Conservation (phyloP, 2,113 vertebrate species). For the Oncorhynchus kisutch region DNA sequence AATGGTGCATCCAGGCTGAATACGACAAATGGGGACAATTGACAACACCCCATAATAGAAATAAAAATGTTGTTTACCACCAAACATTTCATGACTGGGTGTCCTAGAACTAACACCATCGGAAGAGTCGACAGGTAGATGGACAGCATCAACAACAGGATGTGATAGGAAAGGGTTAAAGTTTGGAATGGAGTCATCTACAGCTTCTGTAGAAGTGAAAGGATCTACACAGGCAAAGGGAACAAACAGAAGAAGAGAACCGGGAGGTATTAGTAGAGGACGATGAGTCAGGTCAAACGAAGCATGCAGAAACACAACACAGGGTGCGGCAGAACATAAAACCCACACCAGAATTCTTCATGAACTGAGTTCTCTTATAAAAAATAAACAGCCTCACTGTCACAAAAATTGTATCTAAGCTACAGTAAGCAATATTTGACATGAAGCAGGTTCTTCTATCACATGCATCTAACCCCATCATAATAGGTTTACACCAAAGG, state of each 20-base stretch:
- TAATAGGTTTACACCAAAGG: no score
- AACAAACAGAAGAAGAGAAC: conserved; percentile 31
- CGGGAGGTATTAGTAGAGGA: conserved; percentile 26
- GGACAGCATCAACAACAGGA: conserved; percentile 84
- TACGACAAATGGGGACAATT: neutral
- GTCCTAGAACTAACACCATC: conserved; percentile 88
- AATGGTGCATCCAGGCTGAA: neutral
- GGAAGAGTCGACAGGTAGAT: conserved; percentile 82
- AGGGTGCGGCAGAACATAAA: no score
- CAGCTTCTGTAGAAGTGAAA: conserved; percentile 87
- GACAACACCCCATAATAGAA: neutral
- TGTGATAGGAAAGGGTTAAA: conserved; percentile 94
- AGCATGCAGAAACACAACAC: conserved; percentile 5
- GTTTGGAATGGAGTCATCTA: conserved; percentile 89
- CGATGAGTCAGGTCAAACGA: conserved; percentile 11
- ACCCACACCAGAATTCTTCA: neutral
- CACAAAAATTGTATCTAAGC: no score
- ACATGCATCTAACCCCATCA: no score
- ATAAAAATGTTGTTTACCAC: conserved; percentile 78
- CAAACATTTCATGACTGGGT: conserved; percentile 91
- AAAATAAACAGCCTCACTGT: neutral
- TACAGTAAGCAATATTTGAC: no score
- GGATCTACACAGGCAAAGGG: conserved; percentile 80
- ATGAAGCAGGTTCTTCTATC: no score
- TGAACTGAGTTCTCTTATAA: neutral